phyloP scores from a whole-genome alignment of 2,888 invertebrate species.

The Conops quadrifasciatus region DNA sequence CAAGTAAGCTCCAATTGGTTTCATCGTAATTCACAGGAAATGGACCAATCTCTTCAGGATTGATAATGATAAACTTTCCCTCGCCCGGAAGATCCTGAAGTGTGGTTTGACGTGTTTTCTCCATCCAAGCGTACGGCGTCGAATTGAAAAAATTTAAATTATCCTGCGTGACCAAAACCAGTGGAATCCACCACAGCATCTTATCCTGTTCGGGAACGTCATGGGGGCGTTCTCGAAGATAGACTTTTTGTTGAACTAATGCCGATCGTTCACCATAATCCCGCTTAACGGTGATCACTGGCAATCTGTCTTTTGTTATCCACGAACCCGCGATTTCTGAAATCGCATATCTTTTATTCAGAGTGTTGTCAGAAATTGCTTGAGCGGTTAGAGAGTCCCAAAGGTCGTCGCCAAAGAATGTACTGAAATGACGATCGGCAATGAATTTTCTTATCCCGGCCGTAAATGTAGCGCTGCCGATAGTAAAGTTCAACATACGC shows the following conservation, averaged over 20 bases:
- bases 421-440: conserved; percentile 73
- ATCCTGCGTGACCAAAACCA: conserved; percentile 71
- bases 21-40: conserved; percentile 85
- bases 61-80: conserved; percentile 78
- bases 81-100: conserved; percentile 68
- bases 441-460: conserved; percentile 77
- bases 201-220: conserved; percentile 76
- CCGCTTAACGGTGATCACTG: conserved; percentile 76
- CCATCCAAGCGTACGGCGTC: conserved; percentile 73
- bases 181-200: conserved; percentile 79
- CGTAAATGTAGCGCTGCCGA: conserved; percentile 80
- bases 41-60: conserved; percentile 85
- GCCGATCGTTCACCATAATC: conserved; percentile 74
- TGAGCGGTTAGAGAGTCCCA: conserved; percentile 78
- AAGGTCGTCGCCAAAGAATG: conserved; percentile 81
- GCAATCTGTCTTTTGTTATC: conserved; percentile 83
- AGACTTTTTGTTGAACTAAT: conserved; percentile 71
- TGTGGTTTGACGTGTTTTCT: conserved; percentile 68
- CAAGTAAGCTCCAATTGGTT: conserved; percentile 79
- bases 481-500: conserved; percentile 87
- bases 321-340: conserved; percentile 80
- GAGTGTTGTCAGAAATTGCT: conserved; percentile 69
- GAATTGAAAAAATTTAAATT: conserved; percentile 70
- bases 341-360: conserved; percentile 70
- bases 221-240: conserved; percentile 77